phyloP scores from a whole-genome alignment of 2,888 invertebrate species.

The Julus scandinavius region DNA sequence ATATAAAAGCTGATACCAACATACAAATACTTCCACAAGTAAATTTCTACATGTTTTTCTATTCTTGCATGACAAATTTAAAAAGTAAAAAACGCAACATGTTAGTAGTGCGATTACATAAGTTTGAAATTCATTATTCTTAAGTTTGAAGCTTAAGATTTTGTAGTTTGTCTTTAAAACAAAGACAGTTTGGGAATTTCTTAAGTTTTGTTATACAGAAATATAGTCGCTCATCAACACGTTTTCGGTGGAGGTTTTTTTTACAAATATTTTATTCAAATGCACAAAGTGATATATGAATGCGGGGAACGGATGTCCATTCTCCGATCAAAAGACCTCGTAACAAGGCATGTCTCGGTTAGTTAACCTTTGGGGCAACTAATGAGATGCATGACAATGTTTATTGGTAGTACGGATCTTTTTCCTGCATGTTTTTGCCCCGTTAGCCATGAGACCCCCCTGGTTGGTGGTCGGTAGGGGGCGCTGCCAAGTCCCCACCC shows the following conservation, averaged over 20 bases:
- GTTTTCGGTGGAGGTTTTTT: not conserved
- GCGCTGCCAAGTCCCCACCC: constrained; percentile 50
- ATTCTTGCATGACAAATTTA: no score
- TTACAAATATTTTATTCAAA: not conserved
- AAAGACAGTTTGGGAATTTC: not conserved
- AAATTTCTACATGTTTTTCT: no score
- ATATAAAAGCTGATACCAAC: no score
- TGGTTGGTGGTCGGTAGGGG: constrained; percentile 39
- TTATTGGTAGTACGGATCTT: constrained; percentile 39
- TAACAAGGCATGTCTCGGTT: constrained; percentile 48
- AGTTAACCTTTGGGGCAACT: constrained; percentile 48
- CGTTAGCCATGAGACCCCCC: constrained; percentile 36
- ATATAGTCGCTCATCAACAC: constrained; percentile 20
- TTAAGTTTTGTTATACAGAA: not conserved
- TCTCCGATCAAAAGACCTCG: constrained; percentile 30
- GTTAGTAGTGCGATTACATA: no score
- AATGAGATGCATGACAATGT: constrained; percentile 50
- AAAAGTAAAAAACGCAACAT: no score
- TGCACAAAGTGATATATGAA: constrained; percentile 34
- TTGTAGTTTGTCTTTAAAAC: not conserved
- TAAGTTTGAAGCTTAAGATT: no score
- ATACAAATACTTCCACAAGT: no score
- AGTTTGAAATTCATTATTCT: no score
- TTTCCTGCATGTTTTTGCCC: constrained; percentile 41
- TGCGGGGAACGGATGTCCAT: constrained; percentile 22